Conservation (phyloP, 2,797 vertebrate genomes). For the Gymnothorax reevesii region DNA sequence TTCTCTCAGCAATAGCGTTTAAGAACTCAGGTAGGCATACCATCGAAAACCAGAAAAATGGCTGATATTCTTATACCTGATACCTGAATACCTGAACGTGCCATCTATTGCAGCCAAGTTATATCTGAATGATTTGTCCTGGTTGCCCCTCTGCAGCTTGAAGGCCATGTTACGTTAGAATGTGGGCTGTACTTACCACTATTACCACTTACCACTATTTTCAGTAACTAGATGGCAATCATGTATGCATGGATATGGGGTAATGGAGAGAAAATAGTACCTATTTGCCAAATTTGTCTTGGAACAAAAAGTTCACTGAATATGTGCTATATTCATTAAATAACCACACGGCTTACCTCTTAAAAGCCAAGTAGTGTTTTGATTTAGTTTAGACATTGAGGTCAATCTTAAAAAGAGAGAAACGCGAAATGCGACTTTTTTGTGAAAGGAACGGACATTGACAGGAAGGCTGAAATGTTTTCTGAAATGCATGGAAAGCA, state of each 20-base stretch:
- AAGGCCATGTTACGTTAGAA: conserved; percentile 51
- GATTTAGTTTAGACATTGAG: neutral
- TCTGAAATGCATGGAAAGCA: conserved; percentile 1
- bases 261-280: conserved; percentile 10
- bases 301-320: neutral
- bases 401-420: neutral
- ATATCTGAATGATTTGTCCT: conserved; percentile 68
- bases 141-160: conserved; percentile 68
- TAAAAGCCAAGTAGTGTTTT: neutral
- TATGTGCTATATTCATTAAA: neutral
- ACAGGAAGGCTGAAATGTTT: conserved; percentile 8
- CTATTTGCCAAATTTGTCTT: neutral
- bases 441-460: conserved; percentile 6
- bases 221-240: conserved; percentile 52
- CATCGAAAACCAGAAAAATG: conserved; percentile 36
- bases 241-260: conserved; percentile 54
- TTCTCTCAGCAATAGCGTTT: neutral
- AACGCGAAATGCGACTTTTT: neutral
- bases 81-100: conserved; percentile 58
- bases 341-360: neutral
- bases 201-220: conserved; percentile 46
- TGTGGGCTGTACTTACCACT: conserved; percentile 58
- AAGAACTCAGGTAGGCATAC: neutral
- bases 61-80: conserved; percentile 60
- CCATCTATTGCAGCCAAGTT: conserved; percentile 66